These are phyloP conservation scores for Dendronephthya gigantea DNA, from an alignment of 64 coral and sea anemone species.

Conservation along the genomic window DNA sequence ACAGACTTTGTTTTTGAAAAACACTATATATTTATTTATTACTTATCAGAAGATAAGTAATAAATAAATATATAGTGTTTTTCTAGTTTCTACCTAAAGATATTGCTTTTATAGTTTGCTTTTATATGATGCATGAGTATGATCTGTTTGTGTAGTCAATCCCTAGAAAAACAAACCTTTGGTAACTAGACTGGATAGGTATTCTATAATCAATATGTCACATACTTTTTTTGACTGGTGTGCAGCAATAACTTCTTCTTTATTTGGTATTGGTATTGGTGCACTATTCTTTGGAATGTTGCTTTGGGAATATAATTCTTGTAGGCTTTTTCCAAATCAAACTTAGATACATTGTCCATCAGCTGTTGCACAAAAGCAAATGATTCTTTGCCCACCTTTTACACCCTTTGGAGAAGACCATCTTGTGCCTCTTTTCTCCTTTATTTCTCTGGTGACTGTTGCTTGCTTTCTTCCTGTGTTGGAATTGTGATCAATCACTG, in stretches of 20 bases:
- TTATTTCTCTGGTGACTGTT: constrained; percentile 1
- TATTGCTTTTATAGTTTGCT: too few relatives aligned
- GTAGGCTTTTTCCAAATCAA: neutral
- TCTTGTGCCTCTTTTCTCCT: constrained; percentile 30
- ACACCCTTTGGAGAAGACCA: constrained; percentile 20
- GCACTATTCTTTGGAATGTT: neutral
- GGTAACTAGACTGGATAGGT: too few relatives aligned
- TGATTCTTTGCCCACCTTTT: neutral
- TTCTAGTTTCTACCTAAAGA: too few relatives aligned
- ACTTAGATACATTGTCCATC: neutral
- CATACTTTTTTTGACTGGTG: too few relatives aligned
- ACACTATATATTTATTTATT: too few relatives aligned
- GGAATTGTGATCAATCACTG: constrained; percentile 36
- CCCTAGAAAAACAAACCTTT: too few relatives aligned
- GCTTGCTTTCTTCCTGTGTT: constrained; percentile 37
- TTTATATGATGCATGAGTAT: too few relatives aligned
- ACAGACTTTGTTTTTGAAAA: too few relatives aligned
- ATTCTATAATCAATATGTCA: too few relatives aligned
- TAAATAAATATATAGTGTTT: too few relatives aligned
- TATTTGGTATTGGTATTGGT: neutral
- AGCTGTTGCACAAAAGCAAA: neutral
- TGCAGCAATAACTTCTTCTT: neutral
- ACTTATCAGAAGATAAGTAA: too few relatives aligned
- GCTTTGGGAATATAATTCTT: neutral
- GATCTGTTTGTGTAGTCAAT: too few relatives aligned